Evolutionary conservation across 2,888 invertebrate species (phyloP).

Genomic region (Polyommatus iphigenia): DNA sequence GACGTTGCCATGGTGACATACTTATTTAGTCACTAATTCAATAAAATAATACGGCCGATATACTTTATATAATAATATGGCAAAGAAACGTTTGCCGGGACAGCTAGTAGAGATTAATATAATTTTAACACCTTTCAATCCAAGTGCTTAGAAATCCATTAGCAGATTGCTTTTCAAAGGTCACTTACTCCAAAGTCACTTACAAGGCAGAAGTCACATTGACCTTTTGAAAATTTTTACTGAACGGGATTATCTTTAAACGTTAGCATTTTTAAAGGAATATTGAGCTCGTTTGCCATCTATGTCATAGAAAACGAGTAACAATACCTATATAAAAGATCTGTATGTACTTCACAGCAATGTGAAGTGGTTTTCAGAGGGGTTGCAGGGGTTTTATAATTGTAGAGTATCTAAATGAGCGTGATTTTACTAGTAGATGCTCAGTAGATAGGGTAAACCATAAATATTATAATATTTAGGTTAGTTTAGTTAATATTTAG

Average conservation of each 20-base stretch:
- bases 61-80: too few relatives aligned
- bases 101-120: too few relatives aligned
- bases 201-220: not conserved
- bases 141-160: slow-evolving; percentile 1
- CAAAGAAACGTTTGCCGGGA: too few relatives aligned
- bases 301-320: not conserved
- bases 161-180: not conserved
- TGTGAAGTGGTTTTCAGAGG: not conserved
- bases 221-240: not conserved
- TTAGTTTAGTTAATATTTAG: too few relatives aligned
- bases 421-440: not conserved
- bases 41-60: too few relatives aligned
- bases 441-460: not conserved
- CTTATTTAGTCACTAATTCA: too few relatives aligned
- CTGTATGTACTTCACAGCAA: not conserved
- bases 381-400: not conserved
- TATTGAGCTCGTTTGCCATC: not conserved
- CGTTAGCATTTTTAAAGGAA: not conserved
- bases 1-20: too few relatives aligned
- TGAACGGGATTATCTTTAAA: not conserved
- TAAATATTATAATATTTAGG: too few relatives aligned
- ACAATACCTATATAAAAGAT: not conserved
- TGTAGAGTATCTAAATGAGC: not conserved
- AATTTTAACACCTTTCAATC: not conserved
- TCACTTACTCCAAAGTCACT: not conserved